Conservation (phyloP, 2,113 vertebrate species). For the Aldabrachelys gigantea region DNA sequence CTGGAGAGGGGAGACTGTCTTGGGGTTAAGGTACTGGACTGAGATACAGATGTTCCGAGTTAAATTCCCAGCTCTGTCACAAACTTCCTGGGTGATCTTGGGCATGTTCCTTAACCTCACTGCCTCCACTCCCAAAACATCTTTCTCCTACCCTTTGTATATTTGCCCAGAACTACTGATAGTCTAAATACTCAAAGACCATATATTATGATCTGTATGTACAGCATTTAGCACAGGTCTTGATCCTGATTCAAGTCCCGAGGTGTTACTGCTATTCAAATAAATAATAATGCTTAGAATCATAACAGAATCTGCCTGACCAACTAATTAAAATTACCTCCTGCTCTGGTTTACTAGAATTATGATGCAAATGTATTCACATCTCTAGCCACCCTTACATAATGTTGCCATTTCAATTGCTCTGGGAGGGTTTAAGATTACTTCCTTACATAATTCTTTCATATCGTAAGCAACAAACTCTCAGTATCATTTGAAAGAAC, state of each 20-base stretch:
- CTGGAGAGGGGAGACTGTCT: not conserved
- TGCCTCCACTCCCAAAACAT: constrained; percentile 8
- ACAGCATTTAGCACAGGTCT: constrained; percentile 25
- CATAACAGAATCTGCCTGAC: constrained; percentile 60
- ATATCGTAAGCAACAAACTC: not conserved
- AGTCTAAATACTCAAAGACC: not conserved
- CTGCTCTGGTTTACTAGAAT: constrained; percentile 51
- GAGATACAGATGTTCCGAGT: not conserved
- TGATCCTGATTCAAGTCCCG: constrained; percentile 34
- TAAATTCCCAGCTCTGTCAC: not conserved
- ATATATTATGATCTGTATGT: constrained; percentile 21
- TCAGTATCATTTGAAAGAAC: constrained; percentile 10
- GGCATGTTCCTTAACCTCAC: not conserved
- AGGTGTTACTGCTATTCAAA: constrained; percentile 9
- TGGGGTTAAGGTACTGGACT: not conserved
- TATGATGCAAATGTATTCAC: constrained; percentile 49
- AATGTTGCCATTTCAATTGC: not conserved
- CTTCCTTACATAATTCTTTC: constrained; percentile 1
- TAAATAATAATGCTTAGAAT: constrained; percentile 44
- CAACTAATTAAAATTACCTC: constrained; percentile 52
- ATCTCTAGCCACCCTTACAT: constrained; percentile 22
- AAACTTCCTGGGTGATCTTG: not conserved
- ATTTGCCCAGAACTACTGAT: not conserved
- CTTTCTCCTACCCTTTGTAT: not conserved
- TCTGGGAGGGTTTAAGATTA: constrained; percentile 12